These are phyloP conservation scores for Scatophagus argus DNA, from an alignment of 2,113 vertebrate species.

Conservation along the genomic window DNA sequence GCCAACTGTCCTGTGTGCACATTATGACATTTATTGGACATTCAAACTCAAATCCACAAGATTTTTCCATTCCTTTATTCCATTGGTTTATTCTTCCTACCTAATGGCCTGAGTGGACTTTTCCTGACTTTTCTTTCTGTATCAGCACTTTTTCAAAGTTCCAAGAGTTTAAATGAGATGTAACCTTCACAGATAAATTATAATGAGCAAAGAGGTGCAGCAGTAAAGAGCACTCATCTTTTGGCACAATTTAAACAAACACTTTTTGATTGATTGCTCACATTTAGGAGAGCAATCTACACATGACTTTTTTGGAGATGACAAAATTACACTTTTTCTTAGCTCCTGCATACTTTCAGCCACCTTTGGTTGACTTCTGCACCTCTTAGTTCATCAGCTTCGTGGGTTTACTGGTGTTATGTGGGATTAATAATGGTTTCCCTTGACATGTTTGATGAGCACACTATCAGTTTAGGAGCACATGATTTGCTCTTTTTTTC, in stretches of 20 bases:
- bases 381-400: background rate
- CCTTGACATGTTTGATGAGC: background rate
- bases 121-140: constrained; percentile 27
- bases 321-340: background rate
- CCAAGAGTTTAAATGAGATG: constrained; percentile 53
- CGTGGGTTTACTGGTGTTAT: background rate
- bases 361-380: too few species aligned
- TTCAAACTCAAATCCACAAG: constrained; percentile 14
- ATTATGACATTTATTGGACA: constrained; percentile 6
- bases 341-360: too few species aligned
- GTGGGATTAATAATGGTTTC: background rate
- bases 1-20: constrained; percentile 2
- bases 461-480: background rate
- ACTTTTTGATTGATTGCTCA: constrained; percentile 29
- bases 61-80: too few species aligned
- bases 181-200: constrained; percentile 65
- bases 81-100: constrained; percentile 29
- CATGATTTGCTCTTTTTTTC: background rate
- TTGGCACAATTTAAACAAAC: constrained; percentile 50
- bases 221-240: constrained; percentile 22
- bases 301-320: constrained; percentile 14
- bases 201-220: constrained; percentile 39
- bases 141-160: constrained; percentile 58
- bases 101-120: constrained; percentile 33
- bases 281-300: background rate